Base-by-base conservation (phyloP, 2,888 invertebrate species). In the Hydropsyche betteni region DNA sequence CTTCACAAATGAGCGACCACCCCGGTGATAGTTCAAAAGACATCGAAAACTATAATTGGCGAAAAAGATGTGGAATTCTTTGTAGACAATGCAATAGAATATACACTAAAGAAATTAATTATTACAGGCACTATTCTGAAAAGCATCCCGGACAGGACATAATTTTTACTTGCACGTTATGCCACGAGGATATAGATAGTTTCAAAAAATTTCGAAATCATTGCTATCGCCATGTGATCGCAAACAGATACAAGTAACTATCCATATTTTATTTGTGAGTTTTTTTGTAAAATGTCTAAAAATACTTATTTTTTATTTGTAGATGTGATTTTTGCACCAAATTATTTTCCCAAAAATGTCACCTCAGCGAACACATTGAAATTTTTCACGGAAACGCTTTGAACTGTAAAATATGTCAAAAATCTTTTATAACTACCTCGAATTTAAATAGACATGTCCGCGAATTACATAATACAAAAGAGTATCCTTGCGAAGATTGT, bases 101-200 rank as follows among this genome's bases (percentile, higher is more conserved):
- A 10, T 88, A 86, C 81, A 86, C 87, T 74, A 86, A 85, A 80
- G 85, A 86, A 80, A 80, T 83, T 0, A 88, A 89, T 73, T 88
- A 89, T 80, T 89, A 89, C 79, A 83, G 83, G 36, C 90, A 90
- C 80, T 89, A 88, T 80, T 80, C 82, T 1, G 82, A 83, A 24
- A 83, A 85, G 68, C 90, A 90, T 38, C 81, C 81, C 0, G 83
- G 83, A 16, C 81, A 82, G 68, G 82, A 82, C 0, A 81, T 86
- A 16, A 83, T 88, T 3, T 90, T 90, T 82, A 86, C 88, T 3
- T 90, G 90, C 81, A 87, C 88, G 69, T 86, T 88, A 80, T 90
- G 90, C 81, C 85, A 86, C 75, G 89, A 89, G 80, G 84, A 86
- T 75, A 87, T 85, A 80, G 86, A 87, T 24, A 88, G 88, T 80